These are phyloP conservation scores for Knipowitschia caucasica DNA, from an alignment of 2,797 vertebrate genomes.

Conservation along the genomic window DNA sequence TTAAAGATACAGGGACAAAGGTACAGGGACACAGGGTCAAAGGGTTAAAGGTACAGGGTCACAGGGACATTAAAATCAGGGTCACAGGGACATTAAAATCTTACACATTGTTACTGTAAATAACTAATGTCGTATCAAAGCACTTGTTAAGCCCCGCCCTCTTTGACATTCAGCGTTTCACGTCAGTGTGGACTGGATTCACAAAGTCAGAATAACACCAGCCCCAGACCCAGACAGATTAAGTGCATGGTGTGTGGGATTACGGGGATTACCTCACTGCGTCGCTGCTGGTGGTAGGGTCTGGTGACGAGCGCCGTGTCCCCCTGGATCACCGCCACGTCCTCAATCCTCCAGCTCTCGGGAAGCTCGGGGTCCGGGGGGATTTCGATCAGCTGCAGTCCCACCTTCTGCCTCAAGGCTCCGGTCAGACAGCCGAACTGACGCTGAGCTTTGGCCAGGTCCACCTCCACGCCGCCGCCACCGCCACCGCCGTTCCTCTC, in stretches of 20 bases:
- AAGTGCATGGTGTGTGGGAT: constrained; percentile 25
- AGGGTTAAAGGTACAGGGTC: no score
- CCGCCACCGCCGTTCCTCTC: constrained; percentile 42
- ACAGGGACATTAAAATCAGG: no score
- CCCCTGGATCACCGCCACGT: constrained; percentile 85
- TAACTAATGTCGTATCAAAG: no score
- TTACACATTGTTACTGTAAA: no score
- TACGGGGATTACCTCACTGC: constrained; percentile 77
- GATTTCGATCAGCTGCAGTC: constrained; percentile 89
- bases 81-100: no score
- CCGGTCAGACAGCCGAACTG: constrained; percentile 88
- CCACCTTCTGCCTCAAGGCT: constrained; percentile 88
- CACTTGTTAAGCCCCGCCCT: no score
- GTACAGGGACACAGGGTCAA: no score
- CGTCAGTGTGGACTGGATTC: no score
- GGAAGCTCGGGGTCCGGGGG: constrained; percentile 81
- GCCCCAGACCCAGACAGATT: constrained; percentile 12
- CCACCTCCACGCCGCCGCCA: constrained; percentile 57
- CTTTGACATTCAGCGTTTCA: no score
- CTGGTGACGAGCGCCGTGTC: constrained; percentile 87
- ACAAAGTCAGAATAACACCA: background rate
- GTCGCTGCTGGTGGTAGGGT: constrained; percentile 80
- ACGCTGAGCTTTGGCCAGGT: constrained; percentile 87
- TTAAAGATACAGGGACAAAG: no score
- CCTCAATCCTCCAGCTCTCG: constrained; percentile 84